Evolutionary conservation across 2,113 vertebrate species (phyloP), one percentile per base, ranked within the genome.

Genomic region (Parus major): DNA sequence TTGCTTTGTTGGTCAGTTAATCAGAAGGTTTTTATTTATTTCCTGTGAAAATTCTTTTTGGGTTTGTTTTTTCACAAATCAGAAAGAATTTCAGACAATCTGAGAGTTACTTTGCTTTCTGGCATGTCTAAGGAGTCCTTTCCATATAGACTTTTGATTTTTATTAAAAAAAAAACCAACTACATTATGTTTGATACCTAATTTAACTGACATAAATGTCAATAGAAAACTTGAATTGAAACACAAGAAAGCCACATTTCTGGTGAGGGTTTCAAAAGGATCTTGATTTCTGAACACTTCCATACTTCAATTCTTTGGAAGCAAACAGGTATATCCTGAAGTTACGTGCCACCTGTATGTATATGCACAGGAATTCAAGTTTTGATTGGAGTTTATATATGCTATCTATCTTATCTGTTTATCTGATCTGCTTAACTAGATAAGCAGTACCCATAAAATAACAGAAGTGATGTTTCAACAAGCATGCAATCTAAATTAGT

Each of bases 1-100:
- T 69, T 80, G 66, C n/a, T 94, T 95, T 92, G 35, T 81, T 66
- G 41, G 41, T 93, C 80, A 90, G 68, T 84, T 94, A 96, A 90
- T 86, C 86, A 83, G 57, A 82, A 41, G 31, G 3, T 64, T 90
- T 88, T 93, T 68, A 86, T 94, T 86, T 95, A 75, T 83, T 84
- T 93, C 31, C 76, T 78, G 41, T 42, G 76, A 75, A 91, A 87
- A 29, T 22, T 42, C 4, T 35, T 53, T 24, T 42, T 29, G 36
- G 36, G 36, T 39, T 39, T 39, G 36, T 39, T 33, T 11, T 88
- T 92, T 47, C 82, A 61, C 24, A 91, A 85, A 71, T 80, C 12
- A 41, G 64, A 59, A 83, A 77, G 39, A 52, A 82, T 80, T 50
- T 59, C 42, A 64, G 59, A 27, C 22, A 80, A 44, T 60, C 41